Evolutionary conservation across 2,113 vertebrate species (phyloP), one percentile per base, ranked within the genome.

Genomic region (Lagopus muta): DNA sequence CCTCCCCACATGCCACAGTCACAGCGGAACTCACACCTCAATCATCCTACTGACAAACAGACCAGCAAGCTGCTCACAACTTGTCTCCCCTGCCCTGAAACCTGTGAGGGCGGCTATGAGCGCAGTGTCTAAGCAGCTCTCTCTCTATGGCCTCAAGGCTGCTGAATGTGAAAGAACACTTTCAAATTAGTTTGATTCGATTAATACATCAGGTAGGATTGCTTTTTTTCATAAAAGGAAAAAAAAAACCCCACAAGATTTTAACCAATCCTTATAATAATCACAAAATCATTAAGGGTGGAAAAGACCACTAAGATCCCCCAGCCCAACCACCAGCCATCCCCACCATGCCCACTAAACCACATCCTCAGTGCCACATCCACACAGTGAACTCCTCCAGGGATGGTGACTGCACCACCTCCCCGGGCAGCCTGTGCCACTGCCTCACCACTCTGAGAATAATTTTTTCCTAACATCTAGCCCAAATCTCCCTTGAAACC

Each of bases 141-240:
- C 11, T 52, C 54, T 69, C 11, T 52, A 38, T 40, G 66, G 95
- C 74, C 91, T 95, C 83, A 48, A 85, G 74, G 66, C 36, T 42
- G 9, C 82, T 88, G 89, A 60, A 89, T 92, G 69, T 40, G 77
- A 95, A 79, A 70, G 8, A 52, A 69, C 80, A 86, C 92, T 69
- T 62, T 57, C 32, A 85, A 30, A 22, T 6, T 12, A 61, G 19
- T 62, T 38, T 65, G 8, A 75, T 52, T 7, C 30, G 21, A 5
- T 69, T 83, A 48, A 58, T 22, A 61, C 2, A 18, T 58, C 34
- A 21, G 6, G 10, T 13, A 38, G 38, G 38, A 38, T 36, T 21
- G 40, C 52, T 57, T 82, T 55, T 70, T 7, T 42, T 75, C 42
- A 38, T 38, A 38, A 38, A 38, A 38, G 7, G 12, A 85, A 60